A percentile compares a stretch with the other conserved stretches of the same genome.
Conservation (phyloP, 2,888 invertebrate species). For the Thalpophila matura region DNA sequence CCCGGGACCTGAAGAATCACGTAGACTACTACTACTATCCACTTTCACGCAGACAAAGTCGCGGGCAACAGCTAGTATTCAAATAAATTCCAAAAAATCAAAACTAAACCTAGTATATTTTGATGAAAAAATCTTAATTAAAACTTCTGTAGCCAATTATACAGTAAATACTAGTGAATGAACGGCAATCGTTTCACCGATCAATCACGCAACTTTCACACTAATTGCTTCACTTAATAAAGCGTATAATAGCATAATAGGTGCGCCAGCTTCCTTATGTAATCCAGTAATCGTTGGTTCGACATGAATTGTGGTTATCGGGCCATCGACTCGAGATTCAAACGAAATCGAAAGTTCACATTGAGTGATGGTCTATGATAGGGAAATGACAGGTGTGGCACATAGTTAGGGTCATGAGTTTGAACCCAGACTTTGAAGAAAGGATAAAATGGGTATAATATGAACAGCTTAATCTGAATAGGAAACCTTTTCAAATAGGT, state of each 20-base stretch:
- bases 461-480: neutral
- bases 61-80: no score
- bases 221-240: conserved; percentile 76
- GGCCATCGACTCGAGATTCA: conserved; percentile 60
- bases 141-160: conserved; percentile 43
- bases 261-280: conserved; percentile 67
- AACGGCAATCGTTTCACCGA: conserved; percentile 70
- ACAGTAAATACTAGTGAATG: conserved; percentile 54
- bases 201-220: conserved; percentile 78
- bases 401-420: conserved; percentile 4
- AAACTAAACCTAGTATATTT: neutral
- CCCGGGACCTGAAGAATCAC: no score
- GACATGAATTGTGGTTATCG: conserved; percentile 62
- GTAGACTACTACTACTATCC: no score
- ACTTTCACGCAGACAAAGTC: no score
- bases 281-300: conserved; percentile 69
- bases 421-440: conserved; percentile 7
- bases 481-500: conserved; percentile 17
- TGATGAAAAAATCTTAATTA: conserved; percentile 23
- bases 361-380: conserved; percentile 16
- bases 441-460: conserved; percentile 1
- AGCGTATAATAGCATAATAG: conserved; percentile 74
- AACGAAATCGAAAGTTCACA: conserved; percentile 69
- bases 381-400: conserved; percentile 20
- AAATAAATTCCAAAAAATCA: no score